Evolutionary conservation across 2,113 vertebrate genomes (phyloP), one percentile per base, ranked within the genome.

Genomic region (Chroicocephalus ridibundus): DNA sequence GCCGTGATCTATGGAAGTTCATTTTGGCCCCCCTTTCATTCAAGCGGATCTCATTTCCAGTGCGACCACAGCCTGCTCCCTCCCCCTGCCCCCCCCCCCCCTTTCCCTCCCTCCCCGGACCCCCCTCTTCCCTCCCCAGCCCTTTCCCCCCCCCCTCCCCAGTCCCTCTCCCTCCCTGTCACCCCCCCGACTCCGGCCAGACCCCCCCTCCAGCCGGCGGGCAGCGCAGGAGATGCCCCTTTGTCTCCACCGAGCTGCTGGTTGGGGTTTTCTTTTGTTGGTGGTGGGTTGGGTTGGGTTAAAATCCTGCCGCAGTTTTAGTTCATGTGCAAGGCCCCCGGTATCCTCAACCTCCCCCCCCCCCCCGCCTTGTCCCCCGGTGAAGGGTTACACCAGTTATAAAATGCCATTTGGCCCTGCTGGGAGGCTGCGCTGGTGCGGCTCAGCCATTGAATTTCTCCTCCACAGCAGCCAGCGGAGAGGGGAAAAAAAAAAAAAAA

Each of bases 401-500:
- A 94, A 95, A 98, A 95, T 96, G 71, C 97, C 98, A 90, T 91
- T 98, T 94, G 93, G 88, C 84, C 55, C 74, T 84, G 89, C 79
- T 88, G 94, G 77, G 82, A 89, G 54, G 51, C 64, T 64, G 66
- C 31, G 44, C 82, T 70, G 88, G 54, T 68, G 68, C 47, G 24
- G 72, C 40, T 71, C 85, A 70, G 90, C 69, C 80, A 89, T 88
- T 71, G 76, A 81, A 88, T 83, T 87, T 91, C 83, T 87, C 72
- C 78, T 9, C 62, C 34, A 26, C 32, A 15, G 60, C 40, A 32
- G 54, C 11, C 54, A 55, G 21, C 10, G 25, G 15, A n/a, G 49
- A 7, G 7, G 54, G 52, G 15, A 15, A 8, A 5, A 15, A 9
- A 15, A 15, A 14, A 32, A 26, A 15, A 47, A n/a, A 8, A 34